phyloP scores from a whole-genome alignment of 2,888 invertebrate species.

The Rhaphigaster nebulosa region DNA sequence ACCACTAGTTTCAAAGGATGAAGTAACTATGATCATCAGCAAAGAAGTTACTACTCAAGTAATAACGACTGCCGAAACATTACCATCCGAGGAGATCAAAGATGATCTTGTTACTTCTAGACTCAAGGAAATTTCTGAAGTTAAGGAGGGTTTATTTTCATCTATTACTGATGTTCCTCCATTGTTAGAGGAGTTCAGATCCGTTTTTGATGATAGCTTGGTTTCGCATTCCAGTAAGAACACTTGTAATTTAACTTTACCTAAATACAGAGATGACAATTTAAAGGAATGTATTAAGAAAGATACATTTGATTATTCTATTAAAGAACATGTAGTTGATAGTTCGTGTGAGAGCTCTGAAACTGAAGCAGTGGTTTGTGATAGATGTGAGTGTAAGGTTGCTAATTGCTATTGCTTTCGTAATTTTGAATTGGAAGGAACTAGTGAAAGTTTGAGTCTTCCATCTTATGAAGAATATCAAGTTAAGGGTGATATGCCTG shows the following conservation, averaged over 20 bases:
- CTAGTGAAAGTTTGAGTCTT: conserved; percentile 58
- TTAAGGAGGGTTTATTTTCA: neutral
- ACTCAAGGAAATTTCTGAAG: too few relatives aligned
- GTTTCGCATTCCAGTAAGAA: neutral
- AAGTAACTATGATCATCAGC: neutral
- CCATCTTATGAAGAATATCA: conserved; percentile 55
- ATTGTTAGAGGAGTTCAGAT: neutral
- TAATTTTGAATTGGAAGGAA: conserved; percentile 54
- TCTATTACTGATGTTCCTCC: neutral
- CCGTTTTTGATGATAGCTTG: neutral
- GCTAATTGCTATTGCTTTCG: conserved; percentile 47
- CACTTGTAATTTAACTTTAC: neutral
- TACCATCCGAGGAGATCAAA: neutral
- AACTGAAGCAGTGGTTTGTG: conserved; percentile 52
- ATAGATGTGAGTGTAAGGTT: conserved; percentile 50
- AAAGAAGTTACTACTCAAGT: neutral
- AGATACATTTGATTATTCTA: neutral
- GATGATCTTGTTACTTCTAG: neutral
- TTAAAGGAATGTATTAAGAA: neutral
- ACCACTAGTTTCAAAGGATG: neutral
- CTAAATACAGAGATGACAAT: neutral
- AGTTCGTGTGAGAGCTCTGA: conserved; percentile 57
- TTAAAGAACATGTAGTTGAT: neutral
- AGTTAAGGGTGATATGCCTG: neutral
- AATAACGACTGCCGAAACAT: neutral